Evolutionary conservation across 2,113 vertebrate species (phyloP), one percentile per base, ranked within the genome.

Genomic region (Eira barbara): DNA sequence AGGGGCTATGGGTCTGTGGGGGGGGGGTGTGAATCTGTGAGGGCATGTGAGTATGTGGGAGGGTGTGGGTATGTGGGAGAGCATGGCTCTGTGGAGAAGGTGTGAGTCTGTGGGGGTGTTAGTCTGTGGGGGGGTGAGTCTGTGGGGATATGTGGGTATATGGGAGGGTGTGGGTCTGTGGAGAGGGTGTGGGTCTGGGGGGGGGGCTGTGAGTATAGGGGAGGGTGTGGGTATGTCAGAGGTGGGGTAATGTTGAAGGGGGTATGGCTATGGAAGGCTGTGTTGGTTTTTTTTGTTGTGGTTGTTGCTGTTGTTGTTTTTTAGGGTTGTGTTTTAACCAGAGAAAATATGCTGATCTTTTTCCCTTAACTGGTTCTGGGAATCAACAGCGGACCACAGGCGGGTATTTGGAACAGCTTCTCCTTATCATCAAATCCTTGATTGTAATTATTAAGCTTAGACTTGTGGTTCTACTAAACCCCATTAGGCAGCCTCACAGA

Each of bases 311-410:
- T 52, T 52, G 4, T 52, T 52, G 52, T 52, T 52, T 17, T 55
- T 55, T 18, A 55, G 69, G 10, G 13, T 39, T 61, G 15, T 63
- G 12, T 59, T 36, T 90, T 67, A 89, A 85, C 89, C 93, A 74
- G 94, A 82, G 65, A 94, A 97, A 97, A 97, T 94, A 67, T 97
- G 95, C 95, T 97, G 95, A 94, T 83, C 86, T 84, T 89, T 82
- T 85, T 67, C 73, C 91, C 83, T 96, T 95, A 87, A 92, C 84
- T 97, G 83, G 65, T 94, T 96, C 91, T 95, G 91, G 91, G 89
- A 97, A 97, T 95, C 96, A 96, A 92, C 92, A 88, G 93, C 95
- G 92, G 97, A 95, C 96, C 94, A 96, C 92, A 92, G 61, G 57
- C 93, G 86, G 29, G 67, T 61, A 65, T 87, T 89, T 94, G 95